These are phyloP conservation scores for Willowsia nigromaculata DNA, from an alignment of 2,888 invertebrate genomes.

Conservation along the genomic window DNA sequence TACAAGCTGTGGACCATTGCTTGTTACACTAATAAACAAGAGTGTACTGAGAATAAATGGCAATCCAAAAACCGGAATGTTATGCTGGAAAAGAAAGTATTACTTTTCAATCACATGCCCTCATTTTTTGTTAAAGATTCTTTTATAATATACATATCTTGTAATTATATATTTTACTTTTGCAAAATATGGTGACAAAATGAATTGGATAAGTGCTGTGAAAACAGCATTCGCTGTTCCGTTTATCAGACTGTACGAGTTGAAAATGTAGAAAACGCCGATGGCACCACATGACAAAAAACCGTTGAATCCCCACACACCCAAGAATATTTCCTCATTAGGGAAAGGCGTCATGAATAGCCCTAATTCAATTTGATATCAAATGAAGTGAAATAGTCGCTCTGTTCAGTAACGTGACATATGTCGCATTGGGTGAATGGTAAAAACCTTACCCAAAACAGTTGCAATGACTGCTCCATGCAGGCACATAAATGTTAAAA, in stretches of 20 bases:
- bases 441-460: constrained; percentile 23
- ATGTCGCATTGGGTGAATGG: too few species aligned
- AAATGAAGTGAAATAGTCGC: too few species aligned
- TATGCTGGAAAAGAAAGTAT: constrained; percentile 51
- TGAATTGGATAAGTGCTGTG: constrained; percentile 80
- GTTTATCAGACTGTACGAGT: constrained; percentile 79
- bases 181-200: constrained; percentile 79
- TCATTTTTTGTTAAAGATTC: neutral
- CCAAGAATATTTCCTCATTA: constrained; percentile 80
- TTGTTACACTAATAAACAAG: constrained; percentile 80
- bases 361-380: too few species aligned
- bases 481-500: constrained; percentile 42
- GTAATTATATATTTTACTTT: too few species aligned
- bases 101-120: neutral
- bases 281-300: constrained; percentile 80
- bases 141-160: too few species aligned
- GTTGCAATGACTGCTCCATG: constrained; percentile 25
- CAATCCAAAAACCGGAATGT: constrained; percentile 80
- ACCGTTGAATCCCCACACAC: constrained; percentile 81
- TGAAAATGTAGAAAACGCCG: constrained; percentile 81
- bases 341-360: constrained; percentile 36
- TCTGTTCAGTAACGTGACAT: too few species aligned
- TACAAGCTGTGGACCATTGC: constrained; percentile 79
- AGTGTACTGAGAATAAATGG: constrained; percentile 80
- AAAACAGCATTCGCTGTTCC: constrained; percentile 80